These are phyloP conservation scores for Amphimedon queenslandica DNA, from an alignment of 37 sponge, comb jelly and placozoan species.

Conservation along the genomic window DNA sequence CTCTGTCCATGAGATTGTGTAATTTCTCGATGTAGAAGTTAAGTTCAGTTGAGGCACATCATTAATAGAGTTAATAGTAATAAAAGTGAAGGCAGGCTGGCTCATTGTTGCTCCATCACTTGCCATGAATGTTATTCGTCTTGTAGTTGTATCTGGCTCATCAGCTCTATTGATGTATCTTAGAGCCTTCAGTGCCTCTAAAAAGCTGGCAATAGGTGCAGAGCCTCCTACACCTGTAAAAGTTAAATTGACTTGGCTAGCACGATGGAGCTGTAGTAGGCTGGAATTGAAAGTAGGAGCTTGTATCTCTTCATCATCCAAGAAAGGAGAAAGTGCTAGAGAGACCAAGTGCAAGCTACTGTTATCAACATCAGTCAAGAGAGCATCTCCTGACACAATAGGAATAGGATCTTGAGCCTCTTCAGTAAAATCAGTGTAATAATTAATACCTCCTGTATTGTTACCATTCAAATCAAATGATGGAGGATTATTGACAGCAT, in stretches of 20 bases:
- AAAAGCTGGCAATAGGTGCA: conserved; percentile 22
- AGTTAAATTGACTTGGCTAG: neutral
- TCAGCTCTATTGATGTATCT: conserved; percentile 52
- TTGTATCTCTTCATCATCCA: neutral
- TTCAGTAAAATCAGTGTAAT: conserved; percentile 21
- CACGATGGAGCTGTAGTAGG: too few relatives aligned
- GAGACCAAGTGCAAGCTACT: conserved; percentile 3
- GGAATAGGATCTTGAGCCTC: conserved; percentile 15
- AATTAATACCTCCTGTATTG: conserved; percentile 16
- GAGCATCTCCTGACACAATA: neutral
- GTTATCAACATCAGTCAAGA: conserved; percentile 36
- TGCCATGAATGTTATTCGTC: conserved; percentile 23
- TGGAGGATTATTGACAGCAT: conserved; percentile 53
- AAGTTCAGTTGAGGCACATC: conserved; percentile 46
- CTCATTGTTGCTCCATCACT: conserved; percentile 38
- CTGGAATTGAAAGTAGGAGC: neutral
- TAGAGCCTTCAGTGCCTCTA: conserved; percentile 17
- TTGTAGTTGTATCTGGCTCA: conserved; percentile 27
- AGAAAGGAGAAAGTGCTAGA: neutral
- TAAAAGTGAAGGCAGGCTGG: neutral
- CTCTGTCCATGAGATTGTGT: conserved; percentile 17
- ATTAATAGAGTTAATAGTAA: conserved; percentile 27
- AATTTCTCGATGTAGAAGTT: neutral
- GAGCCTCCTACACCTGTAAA: conserved; percentile 4
- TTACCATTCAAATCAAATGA: conserved; percentile 64